Conservation (phyloP, 1,140 invertebrate species). For the Pogonomyrmex californicus region DNA sequence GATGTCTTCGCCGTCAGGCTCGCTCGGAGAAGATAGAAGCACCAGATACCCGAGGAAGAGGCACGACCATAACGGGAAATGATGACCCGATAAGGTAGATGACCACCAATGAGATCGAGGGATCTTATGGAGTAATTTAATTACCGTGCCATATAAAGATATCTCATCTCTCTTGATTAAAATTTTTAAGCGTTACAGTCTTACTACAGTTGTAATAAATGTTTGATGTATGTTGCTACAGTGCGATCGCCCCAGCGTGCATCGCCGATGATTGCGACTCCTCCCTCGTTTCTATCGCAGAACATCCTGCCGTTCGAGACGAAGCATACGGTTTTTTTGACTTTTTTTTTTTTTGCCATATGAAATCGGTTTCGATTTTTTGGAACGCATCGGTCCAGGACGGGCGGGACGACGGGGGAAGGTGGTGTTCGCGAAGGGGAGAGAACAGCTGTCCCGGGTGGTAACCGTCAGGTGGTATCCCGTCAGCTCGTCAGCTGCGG, state of each 20-base stretch:
- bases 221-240: background rate
- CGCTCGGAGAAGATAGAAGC: background rate
- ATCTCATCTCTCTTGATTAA: background rate
- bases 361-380: conserved; percentile 75
- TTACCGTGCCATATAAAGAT: background rate
- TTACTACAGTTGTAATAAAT: background rate
- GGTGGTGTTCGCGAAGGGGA: conserved; percentile 53
- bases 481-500: conserved; percentile 79
- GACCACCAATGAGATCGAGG: too few relatives aligned
- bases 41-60: background rate
- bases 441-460: conserved; percentile 77
- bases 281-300: conserved; percentile 1
- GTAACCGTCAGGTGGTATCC: conserved; percentile 79
- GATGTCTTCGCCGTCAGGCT: background rate
- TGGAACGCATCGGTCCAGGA: conserved; percentile 21
- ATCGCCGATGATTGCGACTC: background rate
- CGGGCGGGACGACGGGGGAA: background rate
- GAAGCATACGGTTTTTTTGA: conserved; percentile 50
- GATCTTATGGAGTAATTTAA: background rate
- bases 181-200: background rate
- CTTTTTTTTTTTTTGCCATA: conserved; percentile 42
- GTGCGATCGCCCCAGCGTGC: background rate
- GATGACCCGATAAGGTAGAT: background rate
- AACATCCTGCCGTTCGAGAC: conserved; percentile 36
- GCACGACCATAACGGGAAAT: background rate